Evolutionary conservation across 37 sponge, comb jelly and placozoan species (phyloP), one percentile per base, ranked within the genome.

Genomic region (Aphrocallistes beatrix): DNA sequence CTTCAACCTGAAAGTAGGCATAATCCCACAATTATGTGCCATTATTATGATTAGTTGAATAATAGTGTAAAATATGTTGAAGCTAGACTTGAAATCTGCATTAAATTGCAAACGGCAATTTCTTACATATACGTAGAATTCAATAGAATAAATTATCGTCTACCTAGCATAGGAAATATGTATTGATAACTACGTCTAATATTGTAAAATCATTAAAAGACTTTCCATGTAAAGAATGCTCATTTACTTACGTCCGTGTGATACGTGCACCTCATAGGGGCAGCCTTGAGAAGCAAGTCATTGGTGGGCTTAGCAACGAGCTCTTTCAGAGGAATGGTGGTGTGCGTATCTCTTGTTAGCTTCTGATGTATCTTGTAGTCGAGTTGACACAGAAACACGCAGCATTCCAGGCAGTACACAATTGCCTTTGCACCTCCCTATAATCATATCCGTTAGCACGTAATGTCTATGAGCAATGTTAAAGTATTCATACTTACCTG

Each of bases 381-480:
- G 6, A 60, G 21, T 30, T 60, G 75, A 60, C 75, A 60, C 75
- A 60, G 75, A 13, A 25, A 13, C 34, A 60, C 75, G n/a, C 32
- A 60, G 34, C 75, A 60, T 1, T 60, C 75, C 34, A 60, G 75
- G 21, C 75, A 60, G 75, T 19, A 60, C 3, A 19, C 21, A 6
- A 60, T 30, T 60, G 75, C 75, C 75, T 60, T 60, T 60, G 75
- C 75, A 6, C 75, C 34, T 3, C 75, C 75, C 75, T 60, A 60
- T n/a, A n/a, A n/a, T n/a, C n/a, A n/a, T n/a, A n/a, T n/a, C n/a
- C n/a, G n/a, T n/a, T n/a, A n/a, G n/a, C 49, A 13, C 49, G 17
- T 47, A 47, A 17, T 21, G 49, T 47, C 49, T 47, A 47, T 47
- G 49, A 21, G 17, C 17, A 47, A 47, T 47, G 17, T 21, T 47